Evolutionary conservation across 2,113 vertebrate genomes (phyloP).

Genomic region (Xyrauchen texanus): DNA sequence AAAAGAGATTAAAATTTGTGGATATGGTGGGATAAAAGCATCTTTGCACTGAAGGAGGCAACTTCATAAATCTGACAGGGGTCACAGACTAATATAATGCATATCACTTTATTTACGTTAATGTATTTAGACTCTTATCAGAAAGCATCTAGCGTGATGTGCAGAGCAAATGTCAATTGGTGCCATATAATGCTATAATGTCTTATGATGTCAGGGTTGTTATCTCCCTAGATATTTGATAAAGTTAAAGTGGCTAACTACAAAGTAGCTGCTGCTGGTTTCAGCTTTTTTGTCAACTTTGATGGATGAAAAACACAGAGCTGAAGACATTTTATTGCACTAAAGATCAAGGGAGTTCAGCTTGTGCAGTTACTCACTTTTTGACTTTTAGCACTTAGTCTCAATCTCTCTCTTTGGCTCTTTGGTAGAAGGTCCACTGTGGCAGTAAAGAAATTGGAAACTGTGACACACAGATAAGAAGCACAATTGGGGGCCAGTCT

Average conservation of each 20-base stretch:
- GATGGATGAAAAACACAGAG: slow-evolving; percentile 70
- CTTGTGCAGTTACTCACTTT: slow-evolving; percentile 50
- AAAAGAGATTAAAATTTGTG: slow-evolving; percentile 54
- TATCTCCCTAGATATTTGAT: slow-evolving; percentile 48
- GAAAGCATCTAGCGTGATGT: slow-evolving; percentile 3
- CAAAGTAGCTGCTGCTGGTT: neutral
- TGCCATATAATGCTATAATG: slow-evolving; percentile 42
- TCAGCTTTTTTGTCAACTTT: slow-evolving; percentile 45
- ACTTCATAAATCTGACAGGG: slow-evolving; percentile 60
- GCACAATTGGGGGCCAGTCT: slow-evolving; percentile 49
- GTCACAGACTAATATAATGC: slow-evolving; percentile 59
- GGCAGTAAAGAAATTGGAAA: slow-evolving; percentile 21
- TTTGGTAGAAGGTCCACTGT: slow-evolving; percentile 29
- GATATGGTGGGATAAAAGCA: slow-evolving; percentile 59
- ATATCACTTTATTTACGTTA: slow-evolving; percentile 45
- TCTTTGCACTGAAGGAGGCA: slow-evolving; percentile 42
- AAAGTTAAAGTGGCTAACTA: slow-evolving; percentile 23
- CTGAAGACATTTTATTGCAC: slow-evolving; percentile 63
- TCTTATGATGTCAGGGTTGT: slow-evolving; percentile 47
- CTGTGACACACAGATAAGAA: slow-evolving; percentile 49
- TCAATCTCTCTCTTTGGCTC: slow-evolving; percentile 1
- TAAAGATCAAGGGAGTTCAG: slow-evolving; percentile 53
- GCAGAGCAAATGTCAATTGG: slow-evolving; percentile 30
- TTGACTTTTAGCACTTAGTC: slow-evolving; percentile 38
- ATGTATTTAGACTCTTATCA: slow-evolving; percentile 49